Evolutionary conservation across 1,140 invertebrate species (phyloP).

Genomic region (Leptonema lineaticorne): DNA sequence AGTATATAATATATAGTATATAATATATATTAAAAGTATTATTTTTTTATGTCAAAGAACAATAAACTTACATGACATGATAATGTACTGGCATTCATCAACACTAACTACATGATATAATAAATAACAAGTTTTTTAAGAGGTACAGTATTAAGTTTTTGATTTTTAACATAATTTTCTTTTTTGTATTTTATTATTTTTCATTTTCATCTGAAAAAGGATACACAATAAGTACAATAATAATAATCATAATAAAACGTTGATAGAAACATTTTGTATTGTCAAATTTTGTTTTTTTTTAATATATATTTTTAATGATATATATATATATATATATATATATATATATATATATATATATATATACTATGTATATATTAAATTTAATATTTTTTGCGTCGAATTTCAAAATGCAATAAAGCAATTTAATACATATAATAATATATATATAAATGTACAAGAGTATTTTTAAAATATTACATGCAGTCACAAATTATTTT

Average conservation of each 20-base stretch:
- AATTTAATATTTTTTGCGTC: too few species aligned
- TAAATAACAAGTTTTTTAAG: constrained; percentile 40
- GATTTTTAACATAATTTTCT: constrained; percentile 21
- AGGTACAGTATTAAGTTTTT: constrained; percentile 38
- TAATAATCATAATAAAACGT: constrained; percentile 30
- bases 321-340: not conserved
- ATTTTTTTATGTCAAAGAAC: not conserved
- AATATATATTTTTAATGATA: not conserved
- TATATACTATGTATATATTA: too few species aligned
- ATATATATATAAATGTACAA: too few species aligned
- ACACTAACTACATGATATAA: constrained; percentile 41
- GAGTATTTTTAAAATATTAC: too few species aligned
- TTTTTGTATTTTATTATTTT: constrained; percentile 12
- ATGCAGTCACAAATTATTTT: too few species aligned
- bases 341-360: not conserved
- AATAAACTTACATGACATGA: constrained; percentile 37
- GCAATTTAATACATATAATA: too few species aligned
- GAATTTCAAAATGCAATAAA: too few species aligned
- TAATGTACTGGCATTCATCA: constrained; percentile 40
- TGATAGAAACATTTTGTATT: constrained; percentile 41
- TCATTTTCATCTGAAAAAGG: constrained; percentile 27
- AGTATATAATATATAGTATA: too few species aligned
- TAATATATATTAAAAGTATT: too few species aligned
- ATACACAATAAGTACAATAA: too few species aligned
- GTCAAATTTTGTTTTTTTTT: constrained; percentile 37